A percentile compares a stretch with the other conserved stretches of the same genome.
Conservation (phyloP, 1,140 invertebrate genomes). For the Oedothorax gibbosus region DNA sequence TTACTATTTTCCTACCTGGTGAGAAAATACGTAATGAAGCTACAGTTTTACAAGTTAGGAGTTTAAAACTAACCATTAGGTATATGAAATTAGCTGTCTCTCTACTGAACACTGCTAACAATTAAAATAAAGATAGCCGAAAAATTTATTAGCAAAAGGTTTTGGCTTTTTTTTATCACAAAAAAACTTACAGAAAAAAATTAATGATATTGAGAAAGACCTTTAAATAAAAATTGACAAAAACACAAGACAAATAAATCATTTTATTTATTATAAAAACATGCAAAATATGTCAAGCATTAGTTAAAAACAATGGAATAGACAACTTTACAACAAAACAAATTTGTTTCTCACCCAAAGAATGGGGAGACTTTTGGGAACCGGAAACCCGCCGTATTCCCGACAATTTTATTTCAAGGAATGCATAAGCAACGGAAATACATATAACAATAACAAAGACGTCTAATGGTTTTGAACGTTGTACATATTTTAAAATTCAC, state of each 20-base stretch:
- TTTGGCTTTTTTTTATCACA: not conserved
- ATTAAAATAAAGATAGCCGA: too few relatives aligned
- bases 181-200: not conserved
- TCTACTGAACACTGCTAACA: too few relatives aligned
- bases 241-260: constrained; percentile 29
- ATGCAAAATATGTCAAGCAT: constrained; percentile 7
- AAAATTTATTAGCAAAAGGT: not conserved
- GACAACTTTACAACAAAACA: not conserved
- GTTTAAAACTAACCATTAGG: too few relatives aligned
- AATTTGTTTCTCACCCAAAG: not conserved
- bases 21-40: too few relatives aligned
- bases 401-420: constrained; percentile 11
- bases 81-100: too few relatives aligned
- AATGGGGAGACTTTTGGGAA: constrained; percentile 4
- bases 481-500: too few relatives aligned
- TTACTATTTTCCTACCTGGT: too few relatives aligned
- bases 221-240: constrained; percentile 2
- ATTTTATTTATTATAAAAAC: constrained; percentile 24
- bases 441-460: too few relatives aligned
- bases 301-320: constrained; percentile 1
- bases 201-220: not conserved
- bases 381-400: constrained; percentile 44
- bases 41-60: too few relatives aligned
- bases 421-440: constrained; percentile 4
- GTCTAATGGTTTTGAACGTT: too few relatives aligned